These are phyloP conservation scores for Lethocerus indicus DNA, from an alignment of 1,140 invertebrate genomes.

Conservation along the genomic window DNA sequence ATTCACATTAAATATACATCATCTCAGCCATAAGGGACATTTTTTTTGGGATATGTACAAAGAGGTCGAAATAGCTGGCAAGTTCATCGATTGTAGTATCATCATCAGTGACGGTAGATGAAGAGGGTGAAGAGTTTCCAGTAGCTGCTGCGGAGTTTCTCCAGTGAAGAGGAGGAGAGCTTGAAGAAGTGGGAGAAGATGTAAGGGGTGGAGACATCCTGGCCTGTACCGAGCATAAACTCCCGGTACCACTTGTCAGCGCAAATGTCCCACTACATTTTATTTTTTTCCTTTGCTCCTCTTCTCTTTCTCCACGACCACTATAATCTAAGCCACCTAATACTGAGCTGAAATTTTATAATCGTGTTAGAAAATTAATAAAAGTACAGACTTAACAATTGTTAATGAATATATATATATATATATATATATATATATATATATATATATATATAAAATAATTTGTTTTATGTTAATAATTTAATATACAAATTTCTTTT, in stretches of 20 bases:
- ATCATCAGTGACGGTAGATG: slow-evolving; percentile 36
- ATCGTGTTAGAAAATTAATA: no score
- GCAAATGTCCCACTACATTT: not conserved
- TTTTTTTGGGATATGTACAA: slow-evolving; percentile 87
- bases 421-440: no score
- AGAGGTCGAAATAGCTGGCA: slow-evolving; percentile 81
- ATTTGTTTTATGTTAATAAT: no score
- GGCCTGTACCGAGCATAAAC: not conserved
- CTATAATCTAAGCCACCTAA: no score
- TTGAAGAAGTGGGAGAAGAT: not conserved
- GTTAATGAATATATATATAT: no score
- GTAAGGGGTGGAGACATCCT: not conserved
- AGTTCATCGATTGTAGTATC: slow-evolving; percentile 74
- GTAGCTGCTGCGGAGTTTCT: not conserved
- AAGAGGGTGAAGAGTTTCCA: slow-evolving; percentile 33
- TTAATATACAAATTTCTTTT: no score
- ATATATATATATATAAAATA: no score
- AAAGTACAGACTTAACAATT: no score
- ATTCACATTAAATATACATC: slow-evolving; percentile 71
- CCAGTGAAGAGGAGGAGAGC: not conserved
- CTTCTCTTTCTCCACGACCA: no score
- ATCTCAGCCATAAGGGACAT: slow-evolving; percentile 93
- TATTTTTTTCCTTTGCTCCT: not conserved
- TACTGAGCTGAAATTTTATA: no score
- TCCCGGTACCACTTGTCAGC: not conserved